Percentiles rank a stretch among this genome's conserved stretches.
Evolutionary conservation across 2,113 vertebrate genomes (phyloP).

Genomic region (Mobula hypostoma): DNA sequence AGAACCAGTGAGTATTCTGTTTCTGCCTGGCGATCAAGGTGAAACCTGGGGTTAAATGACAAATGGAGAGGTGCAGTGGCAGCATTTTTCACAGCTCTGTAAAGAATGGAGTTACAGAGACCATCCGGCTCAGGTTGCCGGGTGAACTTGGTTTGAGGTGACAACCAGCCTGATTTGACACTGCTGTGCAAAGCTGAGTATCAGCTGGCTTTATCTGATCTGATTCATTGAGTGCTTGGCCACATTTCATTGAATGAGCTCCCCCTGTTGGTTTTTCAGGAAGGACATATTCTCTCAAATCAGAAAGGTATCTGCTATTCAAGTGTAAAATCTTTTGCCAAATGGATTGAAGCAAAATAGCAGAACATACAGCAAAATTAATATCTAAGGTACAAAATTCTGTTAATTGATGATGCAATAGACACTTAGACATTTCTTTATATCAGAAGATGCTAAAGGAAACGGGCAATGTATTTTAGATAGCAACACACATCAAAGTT

Average conservation of each 20-base stretch:
- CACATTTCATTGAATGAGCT: conserved; percentile 2
- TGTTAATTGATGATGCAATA: neutral
- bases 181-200: neutral
- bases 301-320: neutral
- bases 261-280: conserved; percentile 17
- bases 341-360: neutral
- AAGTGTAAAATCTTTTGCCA: neutral
- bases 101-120: neutral
- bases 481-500: too few relatives aligned
- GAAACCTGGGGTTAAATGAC: neutral
- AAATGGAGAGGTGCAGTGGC: neutral
- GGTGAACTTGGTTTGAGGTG: neutral
- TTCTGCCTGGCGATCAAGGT: neutral
- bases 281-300: neutral
- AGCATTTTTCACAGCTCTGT: neutral
- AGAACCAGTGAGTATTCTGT: neutral
- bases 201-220: neutral
- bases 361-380: neutral
- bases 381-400: neutral
- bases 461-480: neutral
- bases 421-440: neutral
- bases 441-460: neutral
- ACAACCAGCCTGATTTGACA: neutral
- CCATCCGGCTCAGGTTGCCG: neutral
- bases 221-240: neutral